Evolutionary conservation across 2,113 vertebrate species (phyloP).

Genomic region (Telmatochromis sp.): DNA sequence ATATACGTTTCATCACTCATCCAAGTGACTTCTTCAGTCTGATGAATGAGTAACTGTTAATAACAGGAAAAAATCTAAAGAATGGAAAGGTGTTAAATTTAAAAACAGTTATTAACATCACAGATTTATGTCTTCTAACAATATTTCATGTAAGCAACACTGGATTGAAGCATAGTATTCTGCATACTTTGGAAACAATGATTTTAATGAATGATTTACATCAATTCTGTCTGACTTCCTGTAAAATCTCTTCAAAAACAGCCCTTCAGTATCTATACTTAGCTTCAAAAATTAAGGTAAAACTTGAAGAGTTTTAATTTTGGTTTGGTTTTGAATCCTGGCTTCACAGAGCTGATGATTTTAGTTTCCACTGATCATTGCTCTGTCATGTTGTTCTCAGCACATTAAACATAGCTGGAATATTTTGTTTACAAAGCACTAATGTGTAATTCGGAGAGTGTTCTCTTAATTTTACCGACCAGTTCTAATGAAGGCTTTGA

Average conservation of each 20-base stretch:
- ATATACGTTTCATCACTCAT: fast-evolving
- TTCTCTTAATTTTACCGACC: neutral
- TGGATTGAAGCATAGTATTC: neutral
- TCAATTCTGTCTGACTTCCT: neutral
- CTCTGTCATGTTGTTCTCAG: neutral
- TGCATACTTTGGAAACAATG: neutral
- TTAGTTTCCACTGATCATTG: neutral
- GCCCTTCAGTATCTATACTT: neutral
- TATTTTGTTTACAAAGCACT: neutral
- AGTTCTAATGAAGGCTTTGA: neutral
- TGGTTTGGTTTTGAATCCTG: neutral
- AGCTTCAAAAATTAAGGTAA: neutral
- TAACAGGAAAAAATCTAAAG: neutral
- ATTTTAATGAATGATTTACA: neutral
- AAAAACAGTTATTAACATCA: neutral
- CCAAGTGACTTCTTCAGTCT: neutral
- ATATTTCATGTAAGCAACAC: neutral
- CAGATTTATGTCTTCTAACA: neutral
- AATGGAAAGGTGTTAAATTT: neutral
- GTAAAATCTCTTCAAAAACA: neutral
- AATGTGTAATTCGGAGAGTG: neutral
- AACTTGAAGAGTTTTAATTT: neutral
- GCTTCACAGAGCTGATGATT: neutral
- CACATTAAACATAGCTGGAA: neutral
- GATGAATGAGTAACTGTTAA: neutral